These are phyloP conservation scores for Cecropterus lyciades DNA, from an alignment of 1,140 invertebrate species.

Conservation along the genomic window DNA sequence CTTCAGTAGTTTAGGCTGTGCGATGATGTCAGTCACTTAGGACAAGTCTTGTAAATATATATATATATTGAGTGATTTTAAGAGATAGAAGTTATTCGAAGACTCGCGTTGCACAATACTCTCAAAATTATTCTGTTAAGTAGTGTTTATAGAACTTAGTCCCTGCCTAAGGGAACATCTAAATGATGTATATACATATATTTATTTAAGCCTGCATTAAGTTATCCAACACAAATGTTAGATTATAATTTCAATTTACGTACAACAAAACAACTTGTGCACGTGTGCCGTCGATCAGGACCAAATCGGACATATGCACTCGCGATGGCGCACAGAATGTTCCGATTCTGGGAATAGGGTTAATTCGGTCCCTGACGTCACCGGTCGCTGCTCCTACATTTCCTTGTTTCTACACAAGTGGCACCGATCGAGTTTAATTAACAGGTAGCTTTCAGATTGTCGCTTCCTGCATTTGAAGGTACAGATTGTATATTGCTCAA, in stretches of 20 bases:
- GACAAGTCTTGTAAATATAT: too few species aligned
- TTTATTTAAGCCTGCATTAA: too few species aligned
- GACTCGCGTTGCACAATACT: too few species aligned
- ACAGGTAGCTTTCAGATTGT: constrained; percentile 29
- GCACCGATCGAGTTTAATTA: constrained; percentile 30
- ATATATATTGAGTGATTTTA: too few species aligned
- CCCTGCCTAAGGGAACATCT: too few species aligned
- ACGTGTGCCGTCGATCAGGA: constrained; percentile 36
- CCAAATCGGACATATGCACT: constrained; percentile 32
- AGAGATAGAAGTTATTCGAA: too few species aligned
- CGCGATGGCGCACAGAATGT: constrained; percentile 29
- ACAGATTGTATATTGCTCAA: neutral
- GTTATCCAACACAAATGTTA: too few species aligned
- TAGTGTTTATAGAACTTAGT: too few species aligned
- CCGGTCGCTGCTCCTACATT: constrained; percentile 28
- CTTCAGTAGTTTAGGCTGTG: too few species aligned
- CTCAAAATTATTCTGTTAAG: too few species aligned
- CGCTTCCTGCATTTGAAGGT: constrained; percentile 27
- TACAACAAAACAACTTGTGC: constrained; percentile 14
- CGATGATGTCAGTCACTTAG: too few species aligned
- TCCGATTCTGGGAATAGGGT: constrained; percentile 33
- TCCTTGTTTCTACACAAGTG: constrained; percentile 34
- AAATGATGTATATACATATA: too few species aligned
- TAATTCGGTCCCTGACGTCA: constrained; percentile 31
- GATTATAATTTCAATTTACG: constrained; percentile 1